Percentiles rank a stretch among this genome's conserved stretches.
These are phyloP conservation scores for Rhizoglyphus robini DNA, from an alignment of 1,140 invertebrate species.

Conservation along the genomic window DNA sequence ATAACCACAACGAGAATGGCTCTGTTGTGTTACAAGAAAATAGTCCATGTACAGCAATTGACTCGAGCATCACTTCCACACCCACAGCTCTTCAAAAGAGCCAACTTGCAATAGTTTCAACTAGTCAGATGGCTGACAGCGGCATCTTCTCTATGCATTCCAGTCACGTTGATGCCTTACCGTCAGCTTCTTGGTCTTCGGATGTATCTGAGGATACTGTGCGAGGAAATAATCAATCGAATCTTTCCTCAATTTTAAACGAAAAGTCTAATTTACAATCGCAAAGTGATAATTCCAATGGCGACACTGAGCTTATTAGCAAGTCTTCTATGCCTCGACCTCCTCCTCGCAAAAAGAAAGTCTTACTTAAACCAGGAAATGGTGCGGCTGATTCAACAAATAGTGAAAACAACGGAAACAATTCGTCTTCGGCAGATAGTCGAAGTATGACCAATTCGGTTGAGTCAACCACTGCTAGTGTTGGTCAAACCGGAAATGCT, in stretches of 20 bases:
- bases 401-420: not conserved
- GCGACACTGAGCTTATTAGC: no score
- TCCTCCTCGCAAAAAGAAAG: constrained; percentile 14
- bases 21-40: no score
- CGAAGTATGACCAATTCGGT: not conserved
- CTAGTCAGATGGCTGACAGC: constrained; percentile 16
- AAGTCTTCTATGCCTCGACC: constrained; percentile 13
- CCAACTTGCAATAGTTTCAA: not conserved
- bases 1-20: not conserved
- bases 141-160: constrained; percentile 16
- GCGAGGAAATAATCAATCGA: no score
- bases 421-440: constrained; percentile 4
- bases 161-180: constrained; percentile 12
- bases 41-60: no score
- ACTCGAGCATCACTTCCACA: not conserved
- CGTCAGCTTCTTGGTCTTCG: no score
- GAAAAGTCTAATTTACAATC: no score
- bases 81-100: not conserved
- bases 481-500: not conserved
- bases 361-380: not conserved
- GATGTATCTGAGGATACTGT: no score
- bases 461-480: not conserved
- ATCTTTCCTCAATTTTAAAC: no score
- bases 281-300: no score
- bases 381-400: not conserved